A percentile compares a stretch with the other conserved stretches of the same genome.
Evolutionary conservation across 2,888 invertebrate genomes (phyloP).

Genomic region (Aphidius colemani): DNA sequence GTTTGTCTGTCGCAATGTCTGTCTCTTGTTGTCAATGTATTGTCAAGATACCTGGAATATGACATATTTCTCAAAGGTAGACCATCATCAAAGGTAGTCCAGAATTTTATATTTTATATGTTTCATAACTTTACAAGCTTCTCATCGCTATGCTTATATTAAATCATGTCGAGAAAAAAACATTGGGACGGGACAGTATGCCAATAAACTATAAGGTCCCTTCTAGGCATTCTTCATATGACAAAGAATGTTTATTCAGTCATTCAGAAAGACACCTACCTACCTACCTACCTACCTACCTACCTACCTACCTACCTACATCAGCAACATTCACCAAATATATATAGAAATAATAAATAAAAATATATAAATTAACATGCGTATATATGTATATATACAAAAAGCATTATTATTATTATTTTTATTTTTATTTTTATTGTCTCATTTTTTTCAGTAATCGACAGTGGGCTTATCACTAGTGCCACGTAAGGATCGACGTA

Average conservation of each 20-base stretch:
- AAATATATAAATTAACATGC: too few relatives aligned
- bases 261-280: background rate
- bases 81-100: constrained; percentile 47
- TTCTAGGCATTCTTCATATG: constrained; percentile 28
- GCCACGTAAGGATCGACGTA: constrained; percentile 26
- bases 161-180: constrained; percentile 45
- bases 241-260: background rate
- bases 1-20: background rate
- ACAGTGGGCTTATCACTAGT: constrained; percentile 15
- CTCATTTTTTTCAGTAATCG: background rate
- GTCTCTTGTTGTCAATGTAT: constrained; percentile 21
- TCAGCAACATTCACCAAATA: too few relatives aligned
- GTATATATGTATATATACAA: background rate
- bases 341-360: too few relatives aligned
- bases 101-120: constrained; percentile 43
- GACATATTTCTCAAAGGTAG: too few relatives aligned
- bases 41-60: too few relatives aligned
- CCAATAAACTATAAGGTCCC: constrained; percentile 40
- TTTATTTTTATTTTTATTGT: constrained; percentile 1
- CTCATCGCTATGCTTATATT: constrained; percentile 39
- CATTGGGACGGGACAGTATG: constrained; percentile 38
- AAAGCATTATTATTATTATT: constrained; percentile 26
- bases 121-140: constrained; percentile 9
- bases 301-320: too few relatives aligned
- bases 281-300: too few relatives aligned